phyloP scores from a whole-genome alignment of 23 tunicate species.

The Botrylloides violaceus region DNA sequence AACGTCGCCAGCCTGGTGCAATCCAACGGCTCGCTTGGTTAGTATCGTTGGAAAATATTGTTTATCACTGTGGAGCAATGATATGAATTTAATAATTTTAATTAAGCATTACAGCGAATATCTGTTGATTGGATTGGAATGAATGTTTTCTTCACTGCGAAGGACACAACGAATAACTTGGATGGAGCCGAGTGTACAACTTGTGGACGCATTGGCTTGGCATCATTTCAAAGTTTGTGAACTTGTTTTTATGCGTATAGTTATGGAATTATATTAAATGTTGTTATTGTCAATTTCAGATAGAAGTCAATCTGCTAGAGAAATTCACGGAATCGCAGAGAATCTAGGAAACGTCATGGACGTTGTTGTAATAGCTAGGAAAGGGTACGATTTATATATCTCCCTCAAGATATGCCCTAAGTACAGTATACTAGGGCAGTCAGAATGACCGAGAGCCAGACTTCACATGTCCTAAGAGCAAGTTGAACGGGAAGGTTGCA shows the following conservation, averaged over 20 bases:
- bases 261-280: background rate
- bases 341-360: slow-evolving; percentile 5
- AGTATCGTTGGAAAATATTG: background rate
- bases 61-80: background rate
- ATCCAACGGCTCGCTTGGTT: background rate
- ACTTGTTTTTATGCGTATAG: background rate
- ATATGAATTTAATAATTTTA: background rate
- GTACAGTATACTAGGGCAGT: no score
- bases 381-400: slow-evolving; percentile 11
- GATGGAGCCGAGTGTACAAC: background rate
- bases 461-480: no score
- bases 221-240: background rate
- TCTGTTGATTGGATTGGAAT: slow-evolving; percentile 13
- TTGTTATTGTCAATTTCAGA: background rate
- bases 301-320: background rate
- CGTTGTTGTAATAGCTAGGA: background rate
- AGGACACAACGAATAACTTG: background rate
- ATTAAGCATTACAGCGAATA: background rate
- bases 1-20: background rate
- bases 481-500: no score
- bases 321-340: slow-evolving; percentile 15
- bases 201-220: slow-evolving; percentile 14
- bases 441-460: no score
- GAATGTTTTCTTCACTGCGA: slow-evolving; percentile 10
- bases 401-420: no score